Base-by-base conservation (phyloP, 2,888 invertebrate species). In the Xestia sexstrigata region DNA sequence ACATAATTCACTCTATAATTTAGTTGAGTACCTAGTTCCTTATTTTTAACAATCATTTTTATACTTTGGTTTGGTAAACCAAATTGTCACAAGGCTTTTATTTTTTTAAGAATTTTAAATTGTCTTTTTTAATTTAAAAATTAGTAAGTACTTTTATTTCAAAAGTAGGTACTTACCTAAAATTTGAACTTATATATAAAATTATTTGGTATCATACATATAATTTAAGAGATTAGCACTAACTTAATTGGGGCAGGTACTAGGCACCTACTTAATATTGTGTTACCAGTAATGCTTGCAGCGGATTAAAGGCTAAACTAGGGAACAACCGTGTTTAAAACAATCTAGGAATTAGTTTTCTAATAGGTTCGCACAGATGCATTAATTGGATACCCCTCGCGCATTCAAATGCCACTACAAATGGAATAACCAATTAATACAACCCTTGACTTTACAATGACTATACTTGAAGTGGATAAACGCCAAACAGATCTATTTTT, bases 231-330 rank as follows among this genome's bases (percentile, higher is more conserved):
- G 23, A 63, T 74, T 74, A 80, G 67, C 74, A 77, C 75, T 88
- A 78, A 70, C 42, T 76, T 86, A 76, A 69, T 87, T 86, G 87
- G 87, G 87, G 88, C 87, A 88, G 84, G 82, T 80, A 82, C 87
- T 86, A 83, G 75, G 77, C 69, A 76, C 73, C 84, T 80, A 76
- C 73, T 81, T 80, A 80, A n/a, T 60, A 39, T 65, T 63, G 60
- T 79, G 75, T 68, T 58, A 73, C 23, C 30, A 71, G 63, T 77
- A 55, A 58, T 76, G 67, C 78, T 84, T 77, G 71, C 66, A 71
- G 82, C 68, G 15, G 63, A 58, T 68, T 55, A 58, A 13, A 42
- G 8, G 45, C 71, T 85, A 82, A 77, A 63, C 74, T 82, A 83
- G 49, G 58, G 72, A 74, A 74, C 69, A 83, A 69, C 65, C 20